Evolutionary conservation across 1,140 invertebrate genomes (phyloP), one percentile per base, ranked within the genome.

Genomic region (Brevipalpus yothersi): DNA sequence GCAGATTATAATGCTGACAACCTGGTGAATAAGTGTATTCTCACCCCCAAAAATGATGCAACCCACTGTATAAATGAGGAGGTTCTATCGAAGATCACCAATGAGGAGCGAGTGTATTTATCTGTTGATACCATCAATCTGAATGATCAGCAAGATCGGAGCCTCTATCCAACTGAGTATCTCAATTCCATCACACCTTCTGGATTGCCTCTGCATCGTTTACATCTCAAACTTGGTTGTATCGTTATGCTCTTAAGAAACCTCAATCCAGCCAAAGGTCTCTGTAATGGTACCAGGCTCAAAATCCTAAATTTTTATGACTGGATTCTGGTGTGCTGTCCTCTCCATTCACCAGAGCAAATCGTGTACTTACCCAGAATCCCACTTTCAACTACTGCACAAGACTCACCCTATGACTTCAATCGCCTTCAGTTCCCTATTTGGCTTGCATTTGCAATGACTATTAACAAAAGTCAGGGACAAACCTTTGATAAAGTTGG

Each of bases 391-490:
- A 7, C 45, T n/a, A 9, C 5, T 7, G 45, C 15, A 7, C 7
- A 7, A 15, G 5, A 7, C 5, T 17, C 19, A n/a, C 45, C 45
- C 15, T 49, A n/a, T 17, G 19, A 7, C 15, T 9, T 49, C 7
- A 49, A 15, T 13, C 5, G 42, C 41, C 12, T 39, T 21, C 63
- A 63, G 56, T 58, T 64, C 45, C 56, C 53, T 12, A 17, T 61
- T 13, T 23, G 41, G 49, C 41, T 63, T 10, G 41, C 75, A 41
- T 78, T 77, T 67, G 69, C 72, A 19, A 73, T 77, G 68, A 71
- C 73, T 21, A 75, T 75, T 53, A 77, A 75, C 65, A 77, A 79
- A 73, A 41, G 55, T 17, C n/a, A n/a, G n/a, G n/a, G n/a, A n/a
- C n/a, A n/a, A n/a, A n/a, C n/a, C n/a, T n/a, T n/a, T n/a, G n/a